Percentiles rank a stretch among this genome's conserved stretches.
phyloP scores from a whole-genome alignment of 30 jellyfish, hydroid and myxozoan species.

The Hydractinia symbiolongicarpus region DNA sequence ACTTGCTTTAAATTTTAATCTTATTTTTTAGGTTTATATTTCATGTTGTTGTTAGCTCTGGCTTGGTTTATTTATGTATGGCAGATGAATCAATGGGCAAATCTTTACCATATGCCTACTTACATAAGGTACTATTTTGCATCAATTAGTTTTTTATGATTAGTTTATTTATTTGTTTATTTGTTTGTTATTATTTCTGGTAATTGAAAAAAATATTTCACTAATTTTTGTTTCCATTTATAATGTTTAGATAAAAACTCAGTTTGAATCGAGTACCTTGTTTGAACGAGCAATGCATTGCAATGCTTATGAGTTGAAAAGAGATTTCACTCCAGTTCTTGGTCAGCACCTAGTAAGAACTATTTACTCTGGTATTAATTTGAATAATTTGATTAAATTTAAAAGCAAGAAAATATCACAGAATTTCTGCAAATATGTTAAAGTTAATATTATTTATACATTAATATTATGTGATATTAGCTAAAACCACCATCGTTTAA shows the following conservation, averaged over 20 bases:
- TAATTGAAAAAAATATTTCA: background rate
- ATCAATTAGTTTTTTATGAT: no score
- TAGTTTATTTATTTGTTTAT: background rate
- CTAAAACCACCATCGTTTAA: no score
- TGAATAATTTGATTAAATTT: no score
- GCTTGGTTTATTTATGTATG: slow-evolving; percentile 60
- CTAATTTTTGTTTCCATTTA: slow-evolving; percentile 11
- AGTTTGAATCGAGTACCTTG: slow-evolving; percentile 54
- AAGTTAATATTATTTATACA: no score
- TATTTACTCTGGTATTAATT: no score
- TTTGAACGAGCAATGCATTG: slow-evolving; percentile 60
- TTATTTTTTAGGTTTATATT: slow-evolving; percentile 56
- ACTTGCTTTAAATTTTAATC: background rate
- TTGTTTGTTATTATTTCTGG: background rate
- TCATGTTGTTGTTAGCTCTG: slow-evolving; percentile 72
- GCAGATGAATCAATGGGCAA: slow-evolving; percentile 92
- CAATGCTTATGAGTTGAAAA: slow-evolving; percentile 64
- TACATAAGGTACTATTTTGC: slow-evolving; percentile 52
- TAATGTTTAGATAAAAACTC: slow-evolving; percentile 59
- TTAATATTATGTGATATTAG: no score
- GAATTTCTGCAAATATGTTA: no score
- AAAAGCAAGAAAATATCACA: no score
- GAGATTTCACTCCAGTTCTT: slow-evolving; percentile 73
- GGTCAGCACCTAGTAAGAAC: slow-evolving; percentile 53
- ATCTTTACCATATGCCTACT: slow-evolving; percentile 71